phyloP scores from a whole-genome alignment of 2,113 vertebrate species.

The Falcunculus frontatus region DNA sequence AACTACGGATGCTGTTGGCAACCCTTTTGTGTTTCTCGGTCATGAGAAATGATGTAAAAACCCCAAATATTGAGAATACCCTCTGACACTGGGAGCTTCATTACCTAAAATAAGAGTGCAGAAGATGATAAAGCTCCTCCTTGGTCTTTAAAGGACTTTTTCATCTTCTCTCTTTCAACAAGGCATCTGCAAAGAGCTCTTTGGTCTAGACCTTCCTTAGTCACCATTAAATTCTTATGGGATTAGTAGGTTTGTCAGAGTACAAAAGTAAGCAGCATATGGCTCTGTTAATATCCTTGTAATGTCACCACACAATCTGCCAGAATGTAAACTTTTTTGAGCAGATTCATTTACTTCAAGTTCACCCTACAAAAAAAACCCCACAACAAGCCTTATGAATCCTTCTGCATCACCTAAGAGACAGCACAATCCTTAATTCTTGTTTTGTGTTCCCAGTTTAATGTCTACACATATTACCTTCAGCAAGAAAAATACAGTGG shows the following conservation, averaged over 20 bases:
- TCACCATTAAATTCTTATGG: slow-evolving; percentile 4
- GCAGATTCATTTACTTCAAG: background rate
- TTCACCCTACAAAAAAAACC: background rate
- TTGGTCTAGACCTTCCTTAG: background rate
- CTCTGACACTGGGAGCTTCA: background rate
- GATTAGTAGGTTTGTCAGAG: slow-evolving; percentile 16
- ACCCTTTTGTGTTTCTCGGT: background rate
- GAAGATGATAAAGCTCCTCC: background rate
- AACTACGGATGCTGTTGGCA: background rate
- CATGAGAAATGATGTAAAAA: background rate
- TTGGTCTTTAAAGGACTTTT: background rate
- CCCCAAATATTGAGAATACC: background rate
- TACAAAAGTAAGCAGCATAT: slow-evolving; percentile 45
- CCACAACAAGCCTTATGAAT: background rate
- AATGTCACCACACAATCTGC: slow-evolving; percentile 26
- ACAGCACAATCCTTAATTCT: background rate
- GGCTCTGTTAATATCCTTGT: slow-evolving; percentile 10
- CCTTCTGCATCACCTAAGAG: background rate
- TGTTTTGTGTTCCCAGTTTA: background rate
- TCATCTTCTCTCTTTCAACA: background rate
- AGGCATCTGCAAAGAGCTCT: background rate
- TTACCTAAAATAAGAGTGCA: background rate
- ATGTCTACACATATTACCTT: background rate
- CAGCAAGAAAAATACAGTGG: background rate
- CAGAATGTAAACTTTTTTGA: background rate